Conservation (phyloP, 1,140 invertebrate species). For the Elymnias hypermnestra region DNA sequence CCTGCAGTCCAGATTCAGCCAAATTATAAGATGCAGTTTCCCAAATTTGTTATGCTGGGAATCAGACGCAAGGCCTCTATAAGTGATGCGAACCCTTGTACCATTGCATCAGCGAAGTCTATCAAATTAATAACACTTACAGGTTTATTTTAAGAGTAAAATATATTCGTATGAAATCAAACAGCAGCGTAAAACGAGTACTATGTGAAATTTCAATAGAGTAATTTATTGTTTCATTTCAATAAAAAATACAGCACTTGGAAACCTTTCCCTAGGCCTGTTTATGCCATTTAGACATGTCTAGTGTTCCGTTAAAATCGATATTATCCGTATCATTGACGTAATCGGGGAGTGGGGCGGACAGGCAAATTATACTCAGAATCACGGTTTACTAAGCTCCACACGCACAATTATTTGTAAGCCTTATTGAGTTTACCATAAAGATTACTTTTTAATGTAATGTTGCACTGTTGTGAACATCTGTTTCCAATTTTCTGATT, state of each 20-base stretch:
- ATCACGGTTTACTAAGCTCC: conserved; percentile 16
- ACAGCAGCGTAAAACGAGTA: too few species aligned
- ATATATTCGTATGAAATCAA: too few species aligned
- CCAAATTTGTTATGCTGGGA: too few species aligned
- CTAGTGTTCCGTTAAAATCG: conserved; percentile 16
- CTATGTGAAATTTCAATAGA: too few species aligned
- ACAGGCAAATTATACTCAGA: conserved; percentile 18
- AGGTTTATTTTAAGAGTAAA: too few species aligned
- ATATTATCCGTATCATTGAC: conserved; percentile 19
- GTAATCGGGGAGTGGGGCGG: conserved; percentile 11
- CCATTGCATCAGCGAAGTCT: too few species aligned
- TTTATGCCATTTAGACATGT: conserved; percentile 8
- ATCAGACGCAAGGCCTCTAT: too few species aligned
- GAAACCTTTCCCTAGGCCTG: conserved; percentile 7
- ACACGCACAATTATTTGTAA: neutral
- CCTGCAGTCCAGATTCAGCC: too few species aligned
- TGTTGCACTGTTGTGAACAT: conserved; percentile 4
- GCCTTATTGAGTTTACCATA: neutral
- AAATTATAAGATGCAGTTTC: too few species aligned
- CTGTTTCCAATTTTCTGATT: conserved; percentile 17
- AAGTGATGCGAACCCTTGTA: too few species aligned
- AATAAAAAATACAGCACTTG: conserved; percentile 10
- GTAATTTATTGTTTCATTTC: too few species aligned
- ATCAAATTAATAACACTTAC: too few species aligned
- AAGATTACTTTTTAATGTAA: neutral